phyloP scores from a whole-genome alignment of 2,113 vertebrate genomes.

The Dasypus novemcinctus region DNA sequence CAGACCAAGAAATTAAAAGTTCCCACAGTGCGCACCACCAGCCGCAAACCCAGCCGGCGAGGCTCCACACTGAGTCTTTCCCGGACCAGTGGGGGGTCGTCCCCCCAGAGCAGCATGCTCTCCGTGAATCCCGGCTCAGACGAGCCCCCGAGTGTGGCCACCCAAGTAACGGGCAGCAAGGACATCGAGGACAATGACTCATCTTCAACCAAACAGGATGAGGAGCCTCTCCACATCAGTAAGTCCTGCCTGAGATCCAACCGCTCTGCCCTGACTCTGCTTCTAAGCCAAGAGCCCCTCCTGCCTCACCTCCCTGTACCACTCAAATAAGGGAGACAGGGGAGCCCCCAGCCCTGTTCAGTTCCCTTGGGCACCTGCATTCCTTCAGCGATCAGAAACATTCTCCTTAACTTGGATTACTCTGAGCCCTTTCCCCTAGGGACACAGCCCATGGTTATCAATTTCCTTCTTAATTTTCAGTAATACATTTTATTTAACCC shows the following conservation, averaged over 20 bases:
- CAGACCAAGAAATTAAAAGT: constrained; percentile 69
- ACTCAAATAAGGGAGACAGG: too few species aligned
- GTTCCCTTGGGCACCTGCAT: not conserved
- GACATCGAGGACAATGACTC: constrained; percentile 72
- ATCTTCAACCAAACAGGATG: constrained; percentile 68
- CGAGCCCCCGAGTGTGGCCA: constrained; percentile 41
- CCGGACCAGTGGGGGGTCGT: constrained; percentile 75
- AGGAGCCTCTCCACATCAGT: constrained; percentile 76
- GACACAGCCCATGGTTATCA: not conserved
- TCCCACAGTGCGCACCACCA: not conserved
- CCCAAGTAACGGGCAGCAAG: constrained; percentile 25
- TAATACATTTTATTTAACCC: not conserved
- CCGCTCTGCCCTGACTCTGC: not conserved
- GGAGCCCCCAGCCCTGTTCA: not conserved
- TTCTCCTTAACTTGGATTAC: not conserved
- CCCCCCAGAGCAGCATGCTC: constrained; percentile 75
- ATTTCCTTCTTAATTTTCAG: not conserved
- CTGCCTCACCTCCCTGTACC: not conserved
- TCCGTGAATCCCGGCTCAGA: constrained; percentile 74
- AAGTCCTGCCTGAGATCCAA: constrained; percentile 56
- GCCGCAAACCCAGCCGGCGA: constrained; percentile 50
- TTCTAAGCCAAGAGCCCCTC: not conserved
- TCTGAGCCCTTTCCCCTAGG: not conserved
- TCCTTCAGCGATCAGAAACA: not conserved
- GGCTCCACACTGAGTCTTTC: constrained; percentile 52